These are phyloP conservation scores for Ranitomeya variabilis DNA, from an alignment of 2,113 vertebrate species.

Conservation along the genomic window DNA sequence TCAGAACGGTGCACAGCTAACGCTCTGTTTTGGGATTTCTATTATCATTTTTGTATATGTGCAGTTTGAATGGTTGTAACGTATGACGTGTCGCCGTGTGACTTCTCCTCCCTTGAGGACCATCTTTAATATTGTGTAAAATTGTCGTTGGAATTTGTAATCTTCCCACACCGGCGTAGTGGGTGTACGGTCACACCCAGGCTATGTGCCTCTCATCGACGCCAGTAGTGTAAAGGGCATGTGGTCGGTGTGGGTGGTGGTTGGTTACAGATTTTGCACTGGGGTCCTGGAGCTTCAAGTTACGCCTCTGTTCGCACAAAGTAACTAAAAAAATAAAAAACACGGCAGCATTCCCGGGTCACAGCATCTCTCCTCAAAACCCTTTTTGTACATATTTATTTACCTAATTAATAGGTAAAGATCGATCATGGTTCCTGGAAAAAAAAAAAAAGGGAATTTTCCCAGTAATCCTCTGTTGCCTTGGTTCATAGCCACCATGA, in stretches of 20 bases:
- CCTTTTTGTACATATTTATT: not conserved
- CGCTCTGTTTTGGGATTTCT: conserved; percentile 1
- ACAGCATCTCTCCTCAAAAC: not conserved
- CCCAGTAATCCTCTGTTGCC: not conserved
- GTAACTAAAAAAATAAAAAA: not conserved
- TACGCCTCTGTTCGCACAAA: not conserved
- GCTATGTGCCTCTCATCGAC: not conserved
- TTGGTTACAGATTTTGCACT: not conserved
- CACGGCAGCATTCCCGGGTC: not conserved
- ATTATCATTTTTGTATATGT: conserved; percentile 2
- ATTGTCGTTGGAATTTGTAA: not conserved
- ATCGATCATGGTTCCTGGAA: not conserved
- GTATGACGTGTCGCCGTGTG: not conserved
- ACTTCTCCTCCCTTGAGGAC: not conserved
- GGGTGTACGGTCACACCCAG: not conserved
- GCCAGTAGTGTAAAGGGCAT: not conserved
- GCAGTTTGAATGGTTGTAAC: not conserved
- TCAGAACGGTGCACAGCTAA: not conserved
- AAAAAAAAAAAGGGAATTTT: not conserved
- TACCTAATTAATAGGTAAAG: not conserved
- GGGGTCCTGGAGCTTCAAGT: not conserved
- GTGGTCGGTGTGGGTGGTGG: not conserved
- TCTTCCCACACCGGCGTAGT: not conserved
- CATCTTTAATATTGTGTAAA: conserved; percentile 7
- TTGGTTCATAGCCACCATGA: not conserved